Conservation (phyloP, 1,140 invertebrate genomes). For the Andrena cerasifolii region DNA sequence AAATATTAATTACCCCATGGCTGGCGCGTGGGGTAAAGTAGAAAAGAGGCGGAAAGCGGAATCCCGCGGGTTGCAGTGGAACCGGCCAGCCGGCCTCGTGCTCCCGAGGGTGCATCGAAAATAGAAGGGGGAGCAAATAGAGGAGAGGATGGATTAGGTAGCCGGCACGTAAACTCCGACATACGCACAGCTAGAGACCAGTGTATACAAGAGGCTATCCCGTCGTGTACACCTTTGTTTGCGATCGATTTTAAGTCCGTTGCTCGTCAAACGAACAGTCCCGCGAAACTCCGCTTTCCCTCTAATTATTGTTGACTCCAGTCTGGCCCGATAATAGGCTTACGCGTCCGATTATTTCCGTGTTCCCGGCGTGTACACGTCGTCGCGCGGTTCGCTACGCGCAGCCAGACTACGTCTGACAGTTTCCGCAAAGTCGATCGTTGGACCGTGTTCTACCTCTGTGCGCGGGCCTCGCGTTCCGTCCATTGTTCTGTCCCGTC, state of each 20-base stretch:
- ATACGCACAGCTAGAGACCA: slow-evolving; percentile 28
- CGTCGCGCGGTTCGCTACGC: slow-evolving; percentile 14
- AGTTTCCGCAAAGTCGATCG: slow-evolving; percentile 36
- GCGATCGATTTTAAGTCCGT: slow-evolving; percentile 58
- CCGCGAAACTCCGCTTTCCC: slow-evolving; percentile 52
- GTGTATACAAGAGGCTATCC: background rate
- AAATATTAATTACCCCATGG: slow-evolving; percentile 43
- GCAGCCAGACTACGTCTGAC: slow-evolving; percentile 13
- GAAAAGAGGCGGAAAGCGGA: slow-evolving; percentile 9
- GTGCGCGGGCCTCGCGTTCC: slow-evolving; percentile 14
- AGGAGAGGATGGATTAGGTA: slow-evolving; percentile 57
- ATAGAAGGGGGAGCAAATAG: slow-evolving; percentile 55
- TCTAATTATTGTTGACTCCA: slow-evolving; percentile 65
- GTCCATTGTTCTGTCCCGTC: slow-evolving; percentile 35
- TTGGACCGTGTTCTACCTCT: slow-evolving; percentile 6
- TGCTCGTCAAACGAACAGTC: slow-evolving; percentile 30
- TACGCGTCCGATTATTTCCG: slow-evolving; percentile 60
- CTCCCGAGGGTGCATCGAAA: slow-evolving; percentile 42
- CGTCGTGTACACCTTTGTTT: slow-evolving; percentile 44
- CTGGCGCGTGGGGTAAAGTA: background rate
- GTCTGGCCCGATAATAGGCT: slow-evolving; percentile 60
- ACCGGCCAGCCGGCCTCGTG: background rate
- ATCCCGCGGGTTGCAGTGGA: slow-evolving; percentile 30
- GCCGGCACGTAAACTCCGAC: slow-evolving; percentile 45
- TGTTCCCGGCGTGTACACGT: slow-evolving; percentile 46